Evolutionary conservation across 2,888 invertebrate genomes (phyloP), one percentile per base, ranked within the genome.

Genomic region (Strigamia crassipes): DNA sequence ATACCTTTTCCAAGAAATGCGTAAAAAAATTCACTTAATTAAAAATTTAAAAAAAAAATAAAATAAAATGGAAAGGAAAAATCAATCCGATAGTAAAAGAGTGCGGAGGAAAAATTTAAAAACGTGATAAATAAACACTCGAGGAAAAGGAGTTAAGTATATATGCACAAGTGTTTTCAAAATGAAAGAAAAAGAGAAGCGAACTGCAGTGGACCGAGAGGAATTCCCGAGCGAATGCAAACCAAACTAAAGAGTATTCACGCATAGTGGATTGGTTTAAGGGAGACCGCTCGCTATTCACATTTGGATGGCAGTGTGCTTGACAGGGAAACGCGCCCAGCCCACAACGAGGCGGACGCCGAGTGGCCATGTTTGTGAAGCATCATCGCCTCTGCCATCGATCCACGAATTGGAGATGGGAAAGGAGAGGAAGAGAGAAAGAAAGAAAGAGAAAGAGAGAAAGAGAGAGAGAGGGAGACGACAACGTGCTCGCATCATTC

Each of bases 321-420:
- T 73, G 73, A 73, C 73, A 73, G 73, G 73, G 73, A 31, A 73
- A 73, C 27, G 73, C 73, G 73, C 73, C 31, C 73, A 73, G 73
- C 73, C 73, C 78, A 41, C 38, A 78, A 18, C 78, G 73, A 73
- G 73, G 73, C 73, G 42, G 38, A 38, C 78, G 42, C 21, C 78
- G 78, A 78, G 78, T 78, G 78, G 78, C 78, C 78, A 78, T 78
- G 78, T 78, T 78, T 78, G 78, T 78, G 78, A 78, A 78, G 78
- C 78, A 41, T 78, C 78, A 78, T 78, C 78, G 42, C 78, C 78
- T 78, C 78, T 42, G 78, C 42, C 42, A 78, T 78, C 78, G 78
- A 78, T 78, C 78, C 78, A 38, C 42, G 78, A 78, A 78, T 41
- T 38, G 42, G 78, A 38, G 78, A 78, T 38, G 42, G 78, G 42